A percentile compares a stretch with the other conserved stretches of the same genome.
phyloP scores from a whole-genome alignment of 2,888 invertebrate genomes.

The Machimus rusticus region DNA sequence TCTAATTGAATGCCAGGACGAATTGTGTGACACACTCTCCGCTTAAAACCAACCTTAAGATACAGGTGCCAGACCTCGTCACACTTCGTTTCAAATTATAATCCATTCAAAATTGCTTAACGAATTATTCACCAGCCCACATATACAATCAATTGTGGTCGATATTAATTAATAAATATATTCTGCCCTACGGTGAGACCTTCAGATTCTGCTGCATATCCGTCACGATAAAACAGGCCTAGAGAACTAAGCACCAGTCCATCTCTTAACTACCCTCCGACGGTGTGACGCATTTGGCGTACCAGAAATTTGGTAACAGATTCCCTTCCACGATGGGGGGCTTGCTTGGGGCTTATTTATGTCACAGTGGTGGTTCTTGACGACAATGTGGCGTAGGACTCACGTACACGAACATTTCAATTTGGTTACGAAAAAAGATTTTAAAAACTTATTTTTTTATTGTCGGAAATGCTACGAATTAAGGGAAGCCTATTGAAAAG shows the following conservation, averaged over 20 bases:
- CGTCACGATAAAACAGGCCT: neutral
- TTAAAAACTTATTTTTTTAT: neutral
- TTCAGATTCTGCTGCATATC: neutral
- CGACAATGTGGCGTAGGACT: neutral
- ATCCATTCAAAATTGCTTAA: neutral
- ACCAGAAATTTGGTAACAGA: neutral
- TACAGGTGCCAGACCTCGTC: neutral
- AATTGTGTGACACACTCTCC: neutral
- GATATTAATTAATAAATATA: neutral
- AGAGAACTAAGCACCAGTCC: neutral
- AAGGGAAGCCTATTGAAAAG: neutral
- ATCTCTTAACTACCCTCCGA: neutral
- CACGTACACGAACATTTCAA: neutral
- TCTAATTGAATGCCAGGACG: conserved; percentile 1
- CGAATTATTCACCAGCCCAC: neutral
- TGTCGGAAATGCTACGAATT: neutral
- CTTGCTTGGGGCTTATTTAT: neutral
- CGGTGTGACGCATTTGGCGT: neutral
- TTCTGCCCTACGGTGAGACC: neutral
- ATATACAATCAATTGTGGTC: neutral
- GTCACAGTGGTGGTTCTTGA: neutral
- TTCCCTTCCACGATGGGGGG: neutral
- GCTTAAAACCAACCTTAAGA: neutral
- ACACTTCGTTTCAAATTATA: neutral
- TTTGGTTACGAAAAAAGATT: neutral